Evolutionary conservation across 2,113 vertebrate species (phyloP).

Genomic region (Spilogale gracilis): DNA sequence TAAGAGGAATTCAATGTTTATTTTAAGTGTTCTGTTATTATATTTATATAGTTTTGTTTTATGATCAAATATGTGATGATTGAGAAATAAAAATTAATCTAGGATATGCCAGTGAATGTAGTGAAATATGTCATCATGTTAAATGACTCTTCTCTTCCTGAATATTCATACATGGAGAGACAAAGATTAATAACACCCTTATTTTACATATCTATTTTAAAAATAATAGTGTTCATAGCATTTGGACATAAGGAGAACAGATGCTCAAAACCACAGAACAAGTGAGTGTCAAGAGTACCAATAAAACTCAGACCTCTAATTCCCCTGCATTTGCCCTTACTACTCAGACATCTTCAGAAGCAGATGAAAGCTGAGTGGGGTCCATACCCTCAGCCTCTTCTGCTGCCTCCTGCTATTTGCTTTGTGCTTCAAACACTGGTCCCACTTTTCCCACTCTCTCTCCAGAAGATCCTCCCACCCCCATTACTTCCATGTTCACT

Average conservation of each 20-base stretch:
- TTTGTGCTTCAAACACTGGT: neutral
- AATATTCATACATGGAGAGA: neutral
- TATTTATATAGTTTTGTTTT: neutral
- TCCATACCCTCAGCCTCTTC: too few relatives aligned
- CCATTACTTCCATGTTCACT: neutral
- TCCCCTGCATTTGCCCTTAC: neutral
- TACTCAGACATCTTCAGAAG: neutral
- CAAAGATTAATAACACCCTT: neutral
- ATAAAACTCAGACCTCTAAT: neutral
- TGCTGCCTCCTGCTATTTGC: neutral
- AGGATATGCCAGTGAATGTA: neutral
- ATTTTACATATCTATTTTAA: neutral
- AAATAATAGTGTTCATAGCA: neutral
- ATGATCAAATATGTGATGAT: neutral
- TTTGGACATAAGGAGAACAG: neutral
- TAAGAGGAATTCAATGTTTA: neutral
- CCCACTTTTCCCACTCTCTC: neutral
- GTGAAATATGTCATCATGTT: neutral
- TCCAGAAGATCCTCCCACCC: neutral
- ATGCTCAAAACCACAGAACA: neutral
- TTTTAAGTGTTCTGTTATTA: neutral
- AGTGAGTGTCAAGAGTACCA: neutral
- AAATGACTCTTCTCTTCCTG: neutral
- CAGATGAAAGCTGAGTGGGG: neutral
- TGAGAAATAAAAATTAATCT: constrained; percentile 32